Conservation (phyloP, 2,113 vertebrate genomes). For the Melanotaenia duboulayi region DNA sequence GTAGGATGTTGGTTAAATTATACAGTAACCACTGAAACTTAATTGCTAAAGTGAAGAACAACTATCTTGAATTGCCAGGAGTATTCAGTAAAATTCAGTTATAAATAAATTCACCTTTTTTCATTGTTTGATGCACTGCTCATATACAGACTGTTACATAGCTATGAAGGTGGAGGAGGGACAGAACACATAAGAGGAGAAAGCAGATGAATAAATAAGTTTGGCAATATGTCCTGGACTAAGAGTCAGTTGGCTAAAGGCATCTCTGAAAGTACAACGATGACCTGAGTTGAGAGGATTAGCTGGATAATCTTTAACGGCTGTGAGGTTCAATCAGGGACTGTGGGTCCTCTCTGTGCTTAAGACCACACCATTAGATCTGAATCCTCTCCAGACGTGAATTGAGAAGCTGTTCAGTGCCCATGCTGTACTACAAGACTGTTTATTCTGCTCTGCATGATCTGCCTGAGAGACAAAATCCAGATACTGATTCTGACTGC, state of each 20-base stretch:
- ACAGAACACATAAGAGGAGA: not conserved
- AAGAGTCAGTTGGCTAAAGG: slow-evolving; percentile 26
- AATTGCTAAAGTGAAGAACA: slow-evolving; percentile 1
- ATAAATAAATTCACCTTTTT: not conserved
- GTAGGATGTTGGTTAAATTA: not conserved
- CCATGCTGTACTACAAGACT: not conserved
- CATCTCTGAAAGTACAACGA: slow-evolving; percentile 54
- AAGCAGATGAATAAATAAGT: not conserved
- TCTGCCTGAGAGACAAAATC: not conserved
- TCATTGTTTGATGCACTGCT: not conserved
- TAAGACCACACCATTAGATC: slow-evolving; percentile 30
- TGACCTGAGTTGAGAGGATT: slow-evolving; percentile 65
- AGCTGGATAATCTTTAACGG: slow-evolving; percentile 59
- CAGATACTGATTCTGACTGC: not conserved
- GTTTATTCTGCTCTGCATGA: not conserved
- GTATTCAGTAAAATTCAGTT: not conserved
- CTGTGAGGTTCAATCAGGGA: slow-evolving; percentile 60
- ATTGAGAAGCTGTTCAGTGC: slow-evolving; percentile 14
- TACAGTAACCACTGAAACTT: slow-evolving; percentile 4
- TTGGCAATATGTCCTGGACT: slow-evolving; percentile 8
- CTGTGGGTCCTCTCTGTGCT: slow-evolving; percentile 18
- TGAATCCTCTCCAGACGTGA: slow-evolving; percentile 24
- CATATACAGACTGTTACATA: not conserved
- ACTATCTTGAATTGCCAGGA: not conserved
- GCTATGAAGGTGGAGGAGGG: not conserved